Percentiles rank a stretch among this genome's conserved stretches.
These are phyloP conservation scores for Epistrophe eligans DNA, from an alignment of 2,888 invertebrate genomes.

Conservation along the genomic window DNA sequence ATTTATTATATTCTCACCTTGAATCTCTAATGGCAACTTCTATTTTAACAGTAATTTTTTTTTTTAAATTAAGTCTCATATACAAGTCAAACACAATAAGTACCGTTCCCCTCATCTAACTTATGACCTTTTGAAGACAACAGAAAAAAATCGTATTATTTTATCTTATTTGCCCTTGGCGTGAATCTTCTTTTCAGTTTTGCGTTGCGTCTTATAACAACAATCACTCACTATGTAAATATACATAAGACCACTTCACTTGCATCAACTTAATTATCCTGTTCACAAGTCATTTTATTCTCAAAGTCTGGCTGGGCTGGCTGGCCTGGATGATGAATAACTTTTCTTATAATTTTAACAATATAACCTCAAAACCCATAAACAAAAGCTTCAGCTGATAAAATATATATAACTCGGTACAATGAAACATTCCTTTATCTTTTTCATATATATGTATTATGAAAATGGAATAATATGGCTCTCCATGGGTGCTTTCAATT, in stretches of 20 bases:
- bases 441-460: not conserved
- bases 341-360: conserved; percentile 12
- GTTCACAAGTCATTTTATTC: conserved; percentile 39
- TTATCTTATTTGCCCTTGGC: not conserved
- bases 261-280: conserved; percentile 45
- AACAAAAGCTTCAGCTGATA: conserved; percentile 29
- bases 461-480: conserved; percentile 45
- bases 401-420: not conserved
- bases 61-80: no score
- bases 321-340: not conserved
- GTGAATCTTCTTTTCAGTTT: conserved; percentile 19
- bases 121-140: conserved; percentile 14
- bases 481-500: conserved; percentile 64
- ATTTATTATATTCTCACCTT: not conserved
- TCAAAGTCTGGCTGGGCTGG: not conserved
- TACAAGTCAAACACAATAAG: no score
- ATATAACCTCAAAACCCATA: conserved; percentile 46
- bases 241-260: not conserved
- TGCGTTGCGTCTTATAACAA: conserved; percentile 3
- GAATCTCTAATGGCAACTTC: not conserved
- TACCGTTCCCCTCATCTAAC: not conserved
- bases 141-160: not conserved
- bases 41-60: not conserved
- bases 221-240: not conserved
- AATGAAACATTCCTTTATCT: conserved; percentile 47